Percentiles rank a stretch among this genome's conserved stretches.
These are phyloP conservation scores for Pheosia tremula DNA, from an alignment of 2,888 invertebrate genomes.

Conservation along the genomic window DNA sequence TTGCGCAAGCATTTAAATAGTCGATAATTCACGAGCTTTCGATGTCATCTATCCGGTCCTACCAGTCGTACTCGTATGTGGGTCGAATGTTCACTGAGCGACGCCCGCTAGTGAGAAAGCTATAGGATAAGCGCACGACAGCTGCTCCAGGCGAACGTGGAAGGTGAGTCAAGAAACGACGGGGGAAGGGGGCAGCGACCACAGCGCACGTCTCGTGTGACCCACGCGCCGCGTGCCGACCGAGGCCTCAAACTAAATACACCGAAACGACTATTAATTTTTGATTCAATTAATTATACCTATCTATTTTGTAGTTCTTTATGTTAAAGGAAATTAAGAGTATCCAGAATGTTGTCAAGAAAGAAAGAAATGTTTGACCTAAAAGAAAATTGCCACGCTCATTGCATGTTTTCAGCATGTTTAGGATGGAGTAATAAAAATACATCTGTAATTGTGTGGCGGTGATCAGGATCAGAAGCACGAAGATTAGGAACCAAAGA, in stretches of 20 bases:
- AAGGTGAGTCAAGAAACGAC: neutral
- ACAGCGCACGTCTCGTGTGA: neutral
- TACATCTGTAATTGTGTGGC: neutral
- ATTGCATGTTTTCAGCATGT: no score
- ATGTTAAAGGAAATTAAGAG: no score
- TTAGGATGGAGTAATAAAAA: no score
- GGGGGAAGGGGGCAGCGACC: neutral
- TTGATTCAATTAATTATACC: no score
- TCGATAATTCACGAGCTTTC: conserved; percentile 21
- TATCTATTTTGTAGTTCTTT: no score
- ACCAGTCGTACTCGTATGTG: conserved; percentile 25
- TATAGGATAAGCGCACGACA: conserved; percentile 17
- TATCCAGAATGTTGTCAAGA: no score
- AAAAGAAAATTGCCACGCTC: no score
- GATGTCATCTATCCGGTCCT: conserved; percentile 15
- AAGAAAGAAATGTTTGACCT: no score
- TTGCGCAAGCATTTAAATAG: conserved; percentile 8
- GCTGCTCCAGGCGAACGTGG: neutral
- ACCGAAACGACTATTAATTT: no score
- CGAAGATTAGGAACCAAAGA: conserved; percentile 3
- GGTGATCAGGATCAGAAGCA: conserved; percentile 1
- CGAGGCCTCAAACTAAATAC: no score
- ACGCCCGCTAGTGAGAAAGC: conserved; percentile 18
- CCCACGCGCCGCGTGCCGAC: neutral
- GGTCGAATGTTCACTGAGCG: conserved; percentile 6